Base-by-base conservation (phyloP, 2,888 invertebrate genomes). In the Eupithecia insigniata region DNA sequence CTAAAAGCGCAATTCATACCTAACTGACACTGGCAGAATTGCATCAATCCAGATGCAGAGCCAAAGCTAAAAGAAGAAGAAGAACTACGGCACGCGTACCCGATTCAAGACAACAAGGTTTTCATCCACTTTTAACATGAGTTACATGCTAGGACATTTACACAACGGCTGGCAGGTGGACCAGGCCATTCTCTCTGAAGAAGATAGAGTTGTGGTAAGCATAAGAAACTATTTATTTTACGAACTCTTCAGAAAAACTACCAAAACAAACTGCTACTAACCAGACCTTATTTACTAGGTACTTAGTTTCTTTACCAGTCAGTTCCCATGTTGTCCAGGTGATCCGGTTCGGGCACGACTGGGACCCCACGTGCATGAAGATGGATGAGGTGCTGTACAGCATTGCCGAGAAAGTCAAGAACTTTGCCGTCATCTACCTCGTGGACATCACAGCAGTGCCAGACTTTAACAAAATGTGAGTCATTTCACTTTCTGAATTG, bases 151-250 rank as follows among this genome's bases (percentile, higher is more conserved):
- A 84, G 98, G 99, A 81, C 99, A 99, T 97, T 96, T 99, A 84
- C 98, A 99, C 95, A 99, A 99, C 92, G 99, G 99, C 55, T 99
- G 99, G 99, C 99, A 99, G 95, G 99, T 99, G 5, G 99, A 99
- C 89, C 99, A 99, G 92, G 99, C 99, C 69, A 99, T 99, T 87
- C 94, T 99, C 30, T 99, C 99, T 0, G 99, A 99, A 92, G 99
- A 99, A 91, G 99, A 99, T 88, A 95, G 99, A 79, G 99, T 99
- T 66, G 99, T 99, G 84, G 98, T 99, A 92, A 95, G 96, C 22
- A 95, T 51, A 16, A 32, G 36, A 67, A 58, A 55, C 58, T 22
- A 36, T 60, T 18, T 46, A 18, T 39, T 12, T 10, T 10, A 22
- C 1, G 51, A 22, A 6, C 51, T 22, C 28, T 58, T 12, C 58